Evolutionary conservation across 2,113 vertebrate genomes (phyloP).

Genomic region (Xiphophorus hellerii): DNA sequence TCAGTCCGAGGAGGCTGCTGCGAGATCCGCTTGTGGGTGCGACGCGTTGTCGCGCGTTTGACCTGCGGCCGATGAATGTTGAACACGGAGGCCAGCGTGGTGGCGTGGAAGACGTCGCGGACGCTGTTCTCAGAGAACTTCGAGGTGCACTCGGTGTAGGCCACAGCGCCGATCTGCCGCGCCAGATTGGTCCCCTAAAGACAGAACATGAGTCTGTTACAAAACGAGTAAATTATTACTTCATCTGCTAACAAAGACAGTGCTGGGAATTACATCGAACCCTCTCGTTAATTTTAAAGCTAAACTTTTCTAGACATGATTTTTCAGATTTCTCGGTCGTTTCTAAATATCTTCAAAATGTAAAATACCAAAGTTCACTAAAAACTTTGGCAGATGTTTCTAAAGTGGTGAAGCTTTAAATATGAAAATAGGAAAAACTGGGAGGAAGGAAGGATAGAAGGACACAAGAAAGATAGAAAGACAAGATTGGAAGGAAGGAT

Average conservation of each 20-base stretch:
- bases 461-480: too few relatives aligned
- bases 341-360: too few relatives aligned
- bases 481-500: too few relatives aligned
- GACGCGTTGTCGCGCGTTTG: slow-evolving; percentile 86
- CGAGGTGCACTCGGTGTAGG: slow-evolving; percentile 94
- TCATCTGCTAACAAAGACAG: too few relatives aligned
- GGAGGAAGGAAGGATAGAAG: too few relatives aligned
- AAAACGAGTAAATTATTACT: background rate
- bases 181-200: slow-evolving; percentile 88
- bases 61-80: slow-evolving; percentile 81
- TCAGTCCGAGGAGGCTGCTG: slow-evolving; percentile 88
- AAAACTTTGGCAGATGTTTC: too few relatives aligned
- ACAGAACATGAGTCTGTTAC: background rate
- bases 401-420: too few relatives aligned
- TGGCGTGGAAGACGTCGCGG: slow-evolving; percentile 92
- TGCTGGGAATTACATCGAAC: too few relatives aligned
- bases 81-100: slow-evolving; percentile 88
- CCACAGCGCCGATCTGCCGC: slow-evolving; percentile 89
- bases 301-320: too few relatives aligned
- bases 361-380: too few relatives aligned
- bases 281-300: too few relatives aligned
- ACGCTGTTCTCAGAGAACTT: slow-evolving; percentile 94
- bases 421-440: background rate
- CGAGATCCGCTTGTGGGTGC: slow-evolving; percentile 87
- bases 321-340: too few relatives aligned